Percentiles rank a stretch among this genome's conserved stretches.
These are phyloP conservation scores for Perodicticus potto DNA, from an alignment of 2,797 vertebrate species.

Conservation along the genomic window DNA sequence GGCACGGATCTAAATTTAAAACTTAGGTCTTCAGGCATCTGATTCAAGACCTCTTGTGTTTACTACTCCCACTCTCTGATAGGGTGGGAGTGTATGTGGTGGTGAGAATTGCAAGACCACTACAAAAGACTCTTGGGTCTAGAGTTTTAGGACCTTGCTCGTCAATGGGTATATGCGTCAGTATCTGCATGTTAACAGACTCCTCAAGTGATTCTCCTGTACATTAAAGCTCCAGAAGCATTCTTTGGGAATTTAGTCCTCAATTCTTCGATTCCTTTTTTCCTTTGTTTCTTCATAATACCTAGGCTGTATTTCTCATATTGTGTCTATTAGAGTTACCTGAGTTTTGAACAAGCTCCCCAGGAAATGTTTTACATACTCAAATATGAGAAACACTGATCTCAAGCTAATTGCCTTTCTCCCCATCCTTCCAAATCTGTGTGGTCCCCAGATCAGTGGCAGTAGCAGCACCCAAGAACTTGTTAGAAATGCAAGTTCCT, in stretches of 20 bases:
- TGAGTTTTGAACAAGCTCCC: background rate
- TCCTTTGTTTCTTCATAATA: background rate
- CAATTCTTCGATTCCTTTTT: background rate
- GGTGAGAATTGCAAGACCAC: background rate
- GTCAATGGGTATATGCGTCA: background rate
- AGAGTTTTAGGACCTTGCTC: background rate
- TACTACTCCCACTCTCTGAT: background rate
- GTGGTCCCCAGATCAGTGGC: background rate
- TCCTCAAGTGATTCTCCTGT: background rate
- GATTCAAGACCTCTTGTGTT: background rate
- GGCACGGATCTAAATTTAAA: background rate
- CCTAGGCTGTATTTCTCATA: background rate
- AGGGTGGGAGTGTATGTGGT: background rate
- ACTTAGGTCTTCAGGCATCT: background rate
- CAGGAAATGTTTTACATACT: background rate
- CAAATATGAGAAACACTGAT: background rate
- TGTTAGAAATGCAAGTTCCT: conserved; percentile 34
- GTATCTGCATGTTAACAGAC: background rate
- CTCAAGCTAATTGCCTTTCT: background rate
- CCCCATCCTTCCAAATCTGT: background rate
- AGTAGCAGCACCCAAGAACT: background rate
- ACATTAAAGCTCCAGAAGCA: background rate
- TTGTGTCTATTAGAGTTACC: background rate
- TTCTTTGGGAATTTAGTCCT: background rate
- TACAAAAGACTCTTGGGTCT: background rate